Evolutionary conservation across 2,113 vertebrate genomes (phyloP).

Genomic region (Uria aalge): DNA sequence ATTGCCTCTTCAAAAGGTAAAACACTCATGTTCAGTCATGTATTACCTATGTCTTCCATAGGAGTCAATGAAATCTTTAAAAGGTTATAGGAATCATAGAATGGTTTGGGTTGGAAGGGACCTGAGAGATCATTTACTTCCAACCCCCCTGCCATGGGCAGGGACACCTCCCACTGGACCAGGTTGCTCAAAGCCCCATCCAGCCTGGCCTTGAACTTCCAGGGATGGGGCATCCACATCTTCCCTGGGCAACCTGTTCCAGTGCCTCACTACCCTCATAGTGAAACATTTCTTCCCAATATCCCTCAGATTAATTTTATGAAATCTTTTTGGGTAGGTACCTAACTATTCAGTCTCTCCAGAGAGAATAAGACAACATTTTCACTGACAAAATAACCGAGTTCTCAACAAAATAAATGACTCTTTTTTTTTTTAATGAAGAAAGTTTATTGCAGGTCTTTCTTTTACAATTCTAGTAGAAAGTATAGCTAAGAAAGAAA

Average conservation of each 20-base stretch:
- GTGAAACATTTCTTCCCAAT: background rate
- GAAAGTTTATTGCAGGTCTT: slow-evolving; percentile 78
- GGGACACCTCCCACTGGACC: background rate
- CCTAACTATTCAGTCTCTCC: background rate
- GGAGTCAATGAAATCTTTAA: background rate
- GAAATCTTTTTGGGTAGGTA: background rate
- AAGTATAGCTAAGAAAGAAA: slow-evolving; percentile 73
- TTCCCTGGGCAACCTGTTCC: background rate
- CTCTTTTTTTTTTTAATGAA: slow-evolving; percentile 50
- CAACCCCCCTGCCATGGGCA: too few relatives aligned
- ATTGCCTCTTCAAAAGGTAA: background rate
- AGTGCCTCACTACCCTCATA: background rate
- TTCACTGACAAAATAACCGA: background rate
- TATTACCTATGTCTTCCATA: background rate
- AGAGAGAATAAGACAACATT: background rate
- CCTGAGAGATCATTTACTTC: background rate
- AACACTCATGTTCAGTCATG: background rate
- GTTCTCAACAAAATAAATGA: background rate
- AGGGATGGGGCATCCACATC: background rate
- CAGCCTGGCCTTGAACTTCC: background rate
- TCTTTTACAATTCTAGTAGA: slow-evolving; percentile 72
- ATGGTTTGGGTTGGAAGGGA: background rate
- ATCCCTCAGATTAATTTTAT: background rate
- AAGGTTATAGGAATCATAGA: background rate
- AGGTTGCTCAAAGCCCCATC: background rate